Evolutionary conservation across 2,888 invertebrate species (phyloP), one percentile per base, ranked within the genome.

Genomic region (Spodoptera picta): DNA sequence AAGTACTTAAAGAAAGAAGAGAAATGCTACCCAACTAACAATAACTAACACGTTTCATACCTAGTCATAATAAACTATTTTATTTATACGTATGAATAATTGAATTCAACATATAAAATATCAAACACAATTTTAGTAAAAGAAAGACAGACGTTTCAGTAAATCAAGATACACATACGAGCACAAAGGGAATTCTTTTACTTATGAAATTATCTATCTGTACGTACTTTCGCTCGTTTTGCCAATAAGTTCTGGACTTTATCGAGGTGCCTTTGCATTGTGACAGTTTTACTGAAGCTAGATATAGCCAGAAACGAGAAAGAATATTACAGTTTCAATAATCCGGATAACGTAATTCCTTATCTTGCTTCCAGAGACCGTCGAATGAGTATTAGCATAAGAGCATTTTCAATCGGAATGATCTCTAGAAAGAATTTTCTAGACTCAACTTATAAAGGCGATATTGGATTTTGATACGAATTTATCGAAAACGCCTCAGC

Each of bases 381-480:
- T 73, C 56, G 69, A 70, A 68, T 72, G 47, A 75, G 77, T 82
- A 83, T 82, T 82, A 81, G 75, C 81, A 79, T 83, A 81, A 81
- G 80, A 87, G 80, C 83, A 87, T 87, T 87, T 80, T 83, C 85
- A 84, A 87, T 87, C 82, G 82, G 68, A 85, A 83, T 83, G 79
- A 87, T 88, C 76, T 83, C 82, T 77, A 69, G 71, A 73, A 75
- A 65, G 54, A 73, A 67, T 60, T 70, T 80, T 73, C 70, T 75
- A 78, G 75, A 69, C 68, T 78, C 76, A 66, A 80, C 81, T 82
- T 85, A 81, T 81, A 81, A 81, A 82, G 74, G 69, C 79, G 82
- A 90, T 91, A 92, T 92, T 91, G 90, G 87, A 88, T 89, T 90
- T 86, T 88, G 89, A 91, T 91, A 88, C 80, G 87, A 89, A 88